Evolutionary conservation across 2,113 vertebrate species (phyloP), one percentile per base, ranked within the genome.

Genomic region (Lagopus leucura): DNA sequence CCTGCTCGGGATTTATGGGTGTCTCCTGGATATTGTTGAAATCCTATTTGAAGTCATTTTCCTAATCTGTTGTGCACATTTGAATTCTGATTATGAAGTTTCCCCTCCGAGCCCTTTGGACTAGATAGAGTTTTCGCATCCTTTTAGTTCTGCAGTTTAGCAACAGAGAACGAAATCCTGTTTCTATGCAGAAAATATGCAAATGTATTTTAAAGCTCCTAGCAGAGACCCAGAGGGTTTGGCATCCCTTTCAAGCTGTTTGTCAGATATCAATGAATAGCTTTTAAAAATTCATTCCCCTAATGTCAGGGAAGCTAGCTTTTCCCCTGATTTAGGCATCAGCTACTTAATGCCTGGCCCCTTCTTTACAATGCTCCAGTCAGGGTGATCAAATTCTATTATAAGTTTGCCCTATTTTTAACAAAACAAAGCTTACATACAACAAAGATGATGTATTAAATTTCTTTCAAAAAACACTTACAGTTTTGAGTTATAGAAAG

Each of bases 231-330:
- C 92, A 57, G 67, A 84, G 89, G 95, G 93, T 65, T 72, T 97
- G 92, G 94, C 95, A 93, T 96, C 92, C 89, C 72, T 95, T 94
- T 95, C 89, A 95, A 97, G 92, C 92, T 96, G 91, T 92, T 95
- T 95, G 92, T 94, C 90, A 97, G 87, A 92, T 76, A 93, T 72
- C 88, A 90, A 24, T 94, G 91, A 93, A 87, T 3, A 8, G 84
- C 36, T 48, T 81, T 86, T 86, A 27, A 72, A 95, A 93, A 95
- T 69, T 78, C 3, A 3, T 94, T 93, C 69, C 52, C 20, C 58
- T 96, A 69, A 63, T 45, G 18, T 72, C 80, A 89, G 42, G 85
- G 60, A 89, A 93, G 78, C 86, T 69, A 38, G 82, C 63, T 91
- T 96, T 93, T 77, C 76, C 52, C 66, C 91, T 72, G 82, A 95